phyloP scores from a whole-genome alignment of 2,797 vertebrate species.

The Brachyrhaphis roseni region DNA sequence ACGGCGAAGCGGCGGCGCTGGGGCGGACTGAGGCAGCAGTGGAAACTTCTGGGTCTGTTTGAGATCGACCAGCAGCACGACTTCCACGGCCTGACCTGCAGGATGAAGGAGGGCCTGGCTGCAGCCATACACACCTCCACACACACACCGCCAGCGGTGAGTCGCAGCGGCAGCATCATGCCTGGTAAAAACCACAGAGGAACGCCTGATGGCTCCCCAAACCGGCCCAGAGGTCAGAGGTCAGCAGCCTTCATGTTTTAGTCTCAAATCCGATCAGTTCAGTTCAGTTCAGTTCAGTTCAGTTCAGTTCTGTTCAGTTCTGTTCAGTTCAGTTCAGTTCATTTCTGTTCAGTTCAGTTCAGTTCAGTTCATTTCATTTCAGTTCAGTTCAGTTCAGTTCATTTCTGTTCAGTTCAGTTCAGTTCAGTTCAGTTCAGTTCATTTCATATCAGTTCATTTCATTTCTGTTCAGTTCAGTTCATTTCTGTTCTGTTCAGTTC shows the following conservation, averaged over 20 bases:
- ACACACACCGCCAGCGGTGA: slow-evolving; percentile 78
- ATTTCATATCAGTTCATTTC: not conserved
- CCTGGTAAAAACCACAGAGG: too few species aligned
- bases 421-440: not conserved
- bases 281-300: not conserved
- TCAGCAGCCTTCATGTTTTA: not conserved
- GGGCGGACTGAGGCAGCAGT: slow-evolving; percentile 82
- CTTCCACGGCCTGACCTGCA: slow-evolving; percentile 83
- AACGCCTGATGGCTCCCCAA: too few species aligned
- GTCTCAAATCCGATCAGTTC: not conserved
- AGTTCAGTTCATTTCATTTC: not conserved
- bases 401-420: not conserved
- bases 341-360: too few species aligned
- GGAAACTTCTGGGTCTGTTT: slow-evolving; percentile 87
- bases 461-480: not conserved
- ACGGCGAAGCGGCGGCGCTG: slow-evolving; percentile 69
- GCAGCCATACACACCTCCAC: slow-evolving; percentile 81
- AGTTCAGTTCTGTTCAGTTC: not conserved
- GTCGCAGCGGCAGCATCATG: slow-evolving; percentile 35
- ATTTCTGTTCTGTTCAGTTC: not conserved
- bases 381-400: not conserved
- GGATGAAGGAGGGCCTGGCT: slow-evolving; percentile 88
- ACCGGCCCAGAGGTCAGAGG: not conserved
- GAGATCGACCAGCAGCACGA: slow-evolving; percentile 88
- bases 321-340: too few species aligned